These are phyloP conservation scores for Amphiduros pacificus DNA, from an alignment of 2,888 invertebrate genomes.

Conservation along the genomic window DNA sequence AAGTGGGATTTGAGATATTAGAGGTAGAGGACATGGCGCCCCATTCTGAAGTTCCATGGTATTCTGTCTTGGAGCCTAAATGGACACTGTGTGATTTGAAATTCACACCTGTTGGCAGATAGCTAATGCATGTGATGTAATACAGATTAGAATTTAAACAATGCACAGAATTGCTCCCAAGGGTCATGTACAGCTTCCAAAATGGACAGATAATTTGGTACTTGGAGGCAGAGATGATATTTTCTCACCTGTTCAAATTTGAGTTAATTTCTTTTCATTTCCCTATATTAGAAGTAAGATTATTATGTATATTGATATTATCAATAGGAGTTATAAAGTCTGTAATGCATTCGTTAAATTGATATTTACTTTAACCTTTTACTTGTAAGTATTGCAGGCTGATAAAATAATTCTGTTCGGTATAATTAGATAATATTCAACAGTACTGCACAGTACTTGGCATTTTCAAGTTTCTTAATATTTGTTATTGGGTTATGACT, in stretches of 20 bases:
- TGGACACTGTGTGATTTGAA: slow-evolving; percentile 26
- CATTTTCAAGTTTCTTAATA: no score
- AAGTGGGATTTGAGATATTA: slow-evolving; percentile 28
- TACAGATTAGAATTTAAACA: slow-evolving; percentile 26
- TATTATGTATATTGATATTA: no score
- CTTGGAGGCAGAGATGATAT: slow-evolving; percentile 27
- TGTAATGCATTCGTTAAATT: no score
- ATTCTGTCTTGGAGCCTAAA: slow-evolving; percentile 17
- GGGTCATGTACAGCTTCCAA: slow-evolving; percentile 27
- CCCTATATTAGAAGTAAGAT: no score
- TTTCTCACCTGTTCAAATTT: slow-evolving; percentile 28
- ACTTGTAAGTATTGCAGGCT: no score
- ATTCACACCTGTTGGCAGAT: slow-evolving; percentile 26
- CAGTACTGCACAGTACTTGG: no score
- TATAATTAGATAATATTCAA: no score
- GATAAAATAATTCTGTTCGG: no score
- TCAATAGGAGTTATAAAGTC: no score
- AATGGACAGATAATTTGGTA: slow-evolving; percentile 24
- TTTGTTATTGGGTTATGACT: no score
- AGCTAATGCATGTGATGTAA: slow-evolving; percentile 26
- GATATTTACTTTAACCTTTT: no score
- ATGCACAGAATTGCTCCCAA: slow-evolving; percentile 22
- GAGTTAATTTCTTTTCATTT: no score
- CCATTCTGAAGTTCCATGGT: slow-evolving; percentile 26
- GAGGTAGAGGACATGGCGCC: slow-evolving; percentile 24